These are phyloP conservation scores for Lepidochrysops patricia DNA, from an alignment of 2,888 invertebrate species.

Conservation along the genomic window DNA sequence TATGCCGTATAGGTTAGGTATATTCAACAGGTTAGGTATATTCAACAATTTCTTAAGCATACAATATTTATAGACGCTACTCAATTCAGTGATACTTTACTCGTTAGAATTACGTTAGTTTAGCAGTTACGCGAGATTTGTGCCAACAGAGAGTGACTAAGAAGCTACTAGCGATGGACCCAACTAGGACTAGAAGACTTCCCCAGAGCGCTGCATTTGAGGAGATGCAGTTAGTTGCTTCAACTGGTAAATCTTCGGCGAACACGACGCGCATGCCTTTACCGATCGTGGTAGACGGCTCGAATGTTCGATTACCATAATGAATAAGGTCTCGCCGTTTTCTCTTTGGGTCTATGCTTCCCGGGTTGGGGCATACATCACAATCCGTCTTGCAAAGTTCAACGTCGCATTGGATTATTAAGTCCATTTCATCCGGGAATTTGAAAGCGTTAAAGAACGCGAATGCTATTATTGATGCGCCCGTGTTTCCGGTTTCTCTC, in stretches of 20 bases:
- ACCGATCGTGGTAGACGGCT: conserved; percentile 77
- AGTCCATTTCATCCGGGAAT: conserved; percentile 89
- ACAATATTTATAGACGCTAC: neutral
- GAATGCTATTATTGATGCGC: conserved; percentile 83
- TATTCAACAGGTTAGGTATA: too few species aligned
- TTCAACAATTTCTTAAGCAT: neutral
- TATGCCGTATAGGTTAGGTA: too few species aligned
- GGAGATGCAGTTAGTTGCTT: conserved; percentile 76
- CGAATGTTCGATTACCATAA: conserved; percentile 62
- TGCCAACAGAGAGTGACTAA: conserved; percentile 60
- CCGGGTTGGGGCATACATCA: conserved; percentile 80
- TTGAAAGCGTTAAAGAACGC: conserved; percentile 88
- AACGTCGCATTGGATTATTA: conserved; percentile 87
- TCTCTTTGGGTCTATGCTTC: conserved; percentile 71
- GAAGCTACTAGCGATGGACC: conserved; percentile 72
- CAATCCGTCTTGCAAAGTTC: conserved; percentile 88
- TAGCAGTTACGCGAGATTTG: conserved; percentile 45
- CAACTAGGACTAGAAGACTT: conserved; percentile 73
- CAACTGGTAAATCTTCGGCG: conserved; percentile 76
- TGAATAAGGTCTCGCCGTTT: conserved; percentile 60
- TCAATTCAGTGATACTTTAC: neutral
- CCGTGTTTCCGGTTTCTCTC: conserved; percentile 80
- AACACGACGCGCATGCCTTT: conserved; percentile 80
- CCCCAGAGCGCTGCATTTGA: conserved; percentile 77
- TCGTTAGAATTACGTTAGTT: conserved; percentile 36